Percentiles rank a stretch among this genome's conserved stretches.
phyloP scores from a whole-genome alignment of 1,140 invertebrate genomes.

The Orius insidiosus region DNA sequence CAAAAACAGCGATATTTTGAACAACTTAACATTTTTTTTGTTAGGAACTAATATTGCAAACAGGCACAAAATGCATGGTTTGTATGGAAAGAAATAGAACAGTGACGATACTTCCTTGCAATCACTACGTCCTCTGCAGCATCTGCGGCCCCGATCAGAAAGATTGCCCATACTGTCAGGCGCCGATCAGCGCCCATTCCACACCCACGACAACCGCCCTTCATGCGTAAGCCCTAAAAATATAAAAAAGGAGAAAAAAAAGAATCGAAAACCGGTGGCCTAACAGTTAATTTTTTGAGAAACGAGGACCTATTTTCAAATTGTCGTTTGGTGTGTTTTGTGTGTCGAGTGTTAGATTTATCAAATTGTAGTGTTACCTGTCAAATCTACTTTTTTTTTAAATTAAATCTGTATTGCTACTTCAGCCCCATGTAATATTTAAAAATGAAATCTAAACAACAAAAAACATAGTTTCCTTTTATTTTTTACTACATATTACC shows the following conservation, averaged over 20 bases:
- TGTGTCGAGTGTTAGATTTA: slow-evolving; percentile 5
- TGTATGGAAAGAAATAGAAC: slow-evolving; percentile 71
- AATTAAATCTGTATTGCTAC: too few relatives aligned
- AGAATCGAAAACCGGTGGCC: not conserved
- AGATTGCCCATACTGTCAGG: slow-evolving; percentile 80
- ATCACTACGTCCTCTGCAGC: slow-evolving; percentile 78
- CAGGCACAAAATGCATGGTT: slow-evolving; percentile 74
- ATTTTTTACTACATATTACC: too few relatives aligned
- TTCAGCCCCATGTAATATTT: too few relatives aligned
- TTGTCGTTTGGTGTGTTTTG: slow-evolving; percentile 1
- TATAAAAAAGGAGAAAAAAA: too few relatives aligned
- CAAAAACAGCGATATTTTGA: too few relatives aligned
- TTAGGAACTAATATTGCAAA: slow-evolving; percentile 61
- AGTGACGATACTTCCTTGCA: slow-evolving; percentile 70
- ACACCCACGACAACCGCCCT: slow-evolving; percentile 11
- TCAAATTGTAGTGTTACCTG: slow-evolving; percentile 9
- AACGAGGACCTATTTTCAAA: slow-evolving; percentile 8
- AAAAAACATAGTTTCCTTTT: too few relatives aligned
- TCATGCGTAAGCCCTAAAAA: slow-evolving; percentile 7
- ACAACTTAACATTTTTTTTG: slow-evolving; percentile 11
- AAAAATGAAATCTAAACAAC: too few relatives aligned
- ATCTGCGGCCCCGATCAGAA: slow-evolving; percentile 57
- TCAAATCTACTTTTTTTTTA: too few relatives aligned
- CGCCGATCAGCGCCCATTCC: slow-evolving; percentile 39
- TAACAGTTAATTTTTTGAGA: not conserved